Evolutionary conservation across 2,113 vertebrate genomes (phyloP).

Genomic region (Pampusana beccarii): DNA sequence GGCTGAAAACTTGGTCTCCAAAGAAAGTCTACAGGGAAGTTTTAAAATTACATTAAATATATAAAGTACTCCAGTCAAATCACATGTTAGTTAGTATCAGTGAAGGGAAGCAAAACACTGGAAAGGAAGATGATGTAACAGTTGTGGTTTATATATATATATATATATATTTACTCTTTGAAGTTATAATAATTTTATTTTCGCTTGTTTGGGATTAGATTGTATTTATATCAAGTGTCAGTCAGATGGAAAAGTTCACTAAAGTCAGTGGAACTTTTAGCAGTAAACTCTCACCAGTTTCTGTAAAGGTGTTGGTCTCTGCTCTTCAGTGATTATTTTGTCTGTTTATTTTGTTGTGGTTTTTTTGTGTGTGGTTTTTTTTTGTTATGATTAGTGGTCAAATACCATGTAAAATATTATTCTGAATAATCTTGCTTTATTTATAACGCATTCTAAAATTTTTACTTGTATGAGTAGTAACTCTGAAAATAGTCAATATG

Average conservation of each 20-base stretch:
- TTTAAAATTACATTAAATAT: background rate
- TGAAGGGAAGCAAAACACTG: background rate
- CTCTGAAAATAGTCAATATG: background rate
- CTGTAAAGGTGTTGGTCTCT: background rate
- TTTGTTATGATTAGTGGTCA: background rate
- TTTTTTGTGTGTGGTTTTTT: background rate
- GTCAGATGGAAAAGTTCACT: background rate
- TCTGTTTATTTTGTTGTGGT: too few relatives aligned
- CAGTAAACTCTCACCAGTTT: background rate
- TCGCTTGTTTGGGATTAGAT: background rate
- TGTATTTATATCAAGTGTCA: background rate
- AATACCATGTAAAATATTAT: background rate
- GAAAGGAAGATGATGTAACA: background rate
- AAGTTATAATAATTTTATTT: background rate
- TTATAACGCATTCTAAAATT: background rate
- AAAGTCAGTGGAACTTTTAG: background rate
- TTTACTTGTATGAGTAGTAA: background rate
- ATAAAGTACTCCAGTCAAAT: background rate
- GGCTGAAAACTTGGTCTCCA: background rate
- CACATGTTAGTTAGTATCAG: background rate
- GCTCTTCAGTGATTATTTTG: too few relatives aligned
- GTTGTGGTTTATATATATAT: background rate
- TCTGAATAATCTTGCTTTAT: background rate
- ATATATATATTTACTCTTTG: background rate
- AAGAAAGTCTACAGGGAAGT: background rate